Evolutionary conservation across 2,113 vertebrate species (phyloP), one percentile per base, ranked within the genome.

Genomic region (Dunckerocampus dactyliophorus): DNA sequence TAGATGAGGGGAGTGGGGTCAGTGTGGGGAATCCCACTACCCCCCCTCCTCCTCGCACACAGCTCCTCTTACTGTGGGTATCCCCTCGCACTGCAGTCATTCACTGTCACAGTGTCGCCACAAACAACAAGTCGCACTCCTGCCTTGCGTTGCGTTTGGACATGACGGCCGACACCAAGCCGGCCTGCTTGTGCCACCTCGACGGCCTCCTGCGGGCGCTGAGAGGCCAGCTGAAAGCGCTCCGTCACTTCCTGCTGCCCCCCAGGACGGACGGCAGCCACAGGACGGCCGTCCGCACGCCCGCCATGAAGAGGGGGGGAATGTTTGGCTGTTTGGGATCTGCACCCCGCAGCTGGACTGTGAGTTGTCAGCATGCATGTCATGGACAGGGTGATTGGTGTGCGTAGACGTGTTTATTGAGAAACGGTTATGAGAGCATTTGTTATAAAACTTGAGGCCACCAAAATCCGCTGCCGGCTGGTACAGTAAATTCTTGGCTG

Each of bases 221-320:
- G 48, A 77, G 82, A 74, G 46, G 69, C 7, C 59, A 74, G 11
- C 76, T 88, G 13, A 87, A 85, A 65, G 77, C 76, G 0, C 76
- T 88, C 3, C 34, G 67, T 0, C 63, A 75, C 3, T 65, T 79
- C 1, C 75, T 82, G 67, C 57, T 80, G 66, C 47, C 56, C 52
- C 17, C 55, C 21, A 7, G 64, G 22, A 19, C 42, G 2, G 57
- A 49, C 3, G 14, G 19, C 31, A 1, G 20, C 62, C 47, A 2
- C 12, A 0, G 17, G 20, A 49, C 58, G 24, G 13, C 49, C 0
- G 1, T 57, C 60, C 0, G 11, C 47, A 1, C 19, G 57, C 12
- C 3, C 20, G 57, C 37, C 4, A 42, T 4, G 9, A 37, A n/a
- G 11, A 61, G 24, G 46, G 6, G 13, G 22, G 24, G 47, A 10